phyloP scores from a whole-genome alignment of 2,888 invertebrate species.

The Cataglyphis livida region DNA sequence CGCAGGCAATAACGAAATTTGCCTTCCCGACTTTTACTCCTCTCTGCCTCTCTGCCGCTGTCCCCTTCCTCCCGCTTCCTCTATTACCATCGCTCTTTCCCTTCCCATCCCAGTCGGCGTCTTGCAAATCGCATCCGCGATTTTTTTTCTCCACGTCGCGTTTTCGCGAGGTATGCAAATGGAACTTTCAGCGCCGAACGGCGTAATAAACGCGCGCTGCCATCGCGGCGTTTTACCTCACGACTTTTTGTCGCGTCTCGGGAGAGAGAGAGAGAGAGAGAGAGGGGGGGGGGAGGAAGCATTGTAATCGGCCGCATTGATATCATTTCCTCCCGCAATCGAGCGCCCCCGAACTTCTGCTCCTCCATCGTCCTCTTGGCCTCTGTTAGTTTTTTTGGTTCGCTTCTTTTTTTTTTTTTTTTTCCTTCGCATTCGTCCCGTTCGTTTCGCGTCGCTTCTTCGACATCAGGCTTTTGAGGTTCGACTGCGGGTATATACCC shows the following conservation, averaged over 20 bases:
- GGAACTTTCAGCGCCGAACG: slow-evolving; percentile 64
- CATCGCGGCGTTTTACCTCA: slow-evolving; percentile 38
- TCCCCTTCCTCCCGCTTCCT: slow-evolving; percentile 33
- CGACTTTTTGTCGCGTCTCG: slow-evolving; percentile 54
- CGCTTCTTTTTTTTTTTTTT: slow-evolving; percentile 17
- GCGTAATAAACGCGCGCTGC: slow-evolving; percentile 66
- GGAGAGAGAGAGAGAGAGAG: background rate
- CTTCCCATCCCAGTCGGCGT: slow-evolving; percentile 50
- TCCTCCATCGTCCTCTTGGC: slow-evolving; percentile 19
- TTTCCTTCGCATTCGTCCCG: slow-evolving; percentile 36
- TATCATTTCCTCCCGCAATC: slow-evolving; percentile 48
- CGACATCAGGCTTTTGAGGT: slow-evolving; percentile 52
- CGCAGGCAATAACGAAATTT: slow-evolving; percentile 70
- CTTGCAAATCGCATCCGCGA: slow-evolving; percentile 66
- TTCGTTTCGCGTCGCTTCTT: slow-evolving; percentile 55
- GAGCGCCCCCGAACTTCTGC: slow-evolving; percentile 19
- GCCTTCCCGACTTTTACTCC: slow-evolving; percentile 60
- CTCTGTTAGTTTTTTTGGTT: slow-evolving; percentile 21
- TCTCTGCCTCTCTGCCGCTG: slow-evolving; percentile 26
- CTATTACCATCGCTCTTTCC: slow-evolving; percentile 55
- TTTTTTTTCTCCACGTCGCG: slow-evolving; percentile 35
- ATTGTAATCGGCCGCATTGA: slow-evolving; percentile 66
- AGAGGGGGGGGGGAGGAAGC: background rate
- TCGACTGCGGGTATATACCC: slow-evolving; percentile 51
- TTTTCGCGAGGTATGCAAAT: slow-evolving; percentile 66